Conservation (phyloP, 2,113 vertebrate genomes). For the Peromyscus leucopus region DNA sequence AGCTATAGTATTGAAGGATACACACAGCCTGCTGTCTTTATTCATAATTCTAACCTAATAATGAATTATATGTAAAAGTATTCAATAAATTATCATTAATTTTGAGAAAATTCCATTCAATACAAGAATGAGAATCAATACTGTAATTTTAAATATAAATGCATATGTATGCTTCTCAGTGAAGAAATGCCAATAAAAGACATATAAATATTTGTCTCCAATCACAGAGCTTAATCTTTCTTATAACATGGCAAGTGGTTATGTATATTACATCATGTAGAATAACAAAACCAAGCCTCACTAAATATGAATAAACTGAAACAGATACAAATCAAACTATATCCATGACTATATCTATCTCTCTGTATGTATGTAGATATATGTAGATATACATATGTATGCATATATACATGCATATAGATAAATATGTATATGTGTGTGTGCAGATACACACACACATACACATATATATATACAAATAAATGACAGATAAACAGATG, state of each 20-base stretch:
- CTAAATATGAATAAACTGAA: background rate
- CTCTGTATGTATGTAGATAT: too few species aligned
- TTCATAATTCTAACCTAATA: background rate
- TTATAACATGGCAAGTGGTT: too few species aligned
- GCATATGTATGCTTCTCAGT: background rate
- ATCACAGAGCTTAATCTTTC: background rate
- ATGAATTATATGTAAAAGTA: background rate
- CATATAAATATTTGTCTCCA: background rate
- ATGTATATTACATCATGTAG: background rate
- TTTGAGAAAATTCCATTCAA: background rate
- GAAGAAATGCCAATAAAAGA: background rate
- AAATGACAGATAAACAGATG: background rate
- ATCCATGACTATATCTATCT: background rate
- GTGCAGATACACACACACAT: background rate
- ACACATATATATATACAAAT: too few species aligned
- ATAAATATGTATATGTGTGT: background rate
- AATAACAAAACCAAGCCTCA: background rate
- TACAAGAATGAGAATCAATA: background rate
- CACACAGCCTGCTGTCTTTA: background rate
- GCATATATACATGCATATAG: background rate
- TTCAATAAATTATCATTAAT: background rate
- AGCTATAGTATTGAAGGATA: background rate
- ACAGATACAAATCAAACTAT: background rate
- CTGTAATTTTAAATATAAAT: background rate
- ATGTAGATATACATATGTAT: background rate